Conservation (phyloP, 1,140 invertebrate genomes). For the Drosophila guanche region DNA sequence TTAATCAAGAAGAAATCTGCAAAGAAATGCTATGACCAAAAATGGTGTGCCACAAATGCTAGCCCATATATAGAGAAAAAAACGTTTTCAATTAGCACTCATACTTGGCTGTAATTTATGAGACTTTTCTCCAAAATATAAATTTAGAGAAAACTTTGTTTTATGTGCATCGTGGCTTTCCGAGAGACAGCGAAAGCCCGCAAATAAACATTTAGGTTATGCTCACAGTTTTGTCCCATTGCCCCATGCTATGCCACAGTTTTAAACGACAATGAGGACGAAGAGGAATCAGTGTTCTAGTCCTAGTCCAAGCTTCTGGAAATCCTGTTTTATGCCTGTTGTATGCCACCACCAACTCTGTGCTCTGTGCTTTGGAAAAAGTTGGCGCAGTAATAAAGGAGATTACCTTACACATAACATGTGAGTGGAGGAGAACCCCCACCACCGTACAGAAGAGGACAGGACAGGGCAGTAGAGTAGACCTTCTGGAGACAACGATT, state of each 20-base stretch:
- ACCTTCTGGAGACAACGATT: constrained; percentile 1
- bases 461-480: background rate
- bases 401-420: constrained; percentile 78
- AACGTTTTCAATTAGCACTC: constrained; percentile 67
- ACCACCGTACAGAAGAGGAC: background rate
- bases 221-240: constrained; percentile 60
- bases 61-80: constrained; percentile 27
- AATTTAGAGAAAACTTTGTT: constrained; percentile 70
- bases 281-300: constrained; percentile 6
- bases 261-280: constrained; percentile 47
- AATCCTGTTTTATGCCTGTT: constrained; percentile 68
- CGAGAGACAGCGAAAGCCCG: constrained; percentile 8
- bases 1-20: constrained; percentile 5
- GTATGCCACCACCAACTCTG: background rate
- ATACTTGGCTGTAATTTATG: constrained; percentile 33
- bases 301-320: constrained; percentile 22
- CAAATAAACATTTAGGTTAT: constrained; percentile 80
- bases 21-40: constrained; percentile 8
- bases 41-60: background rate
- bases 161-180: constrained; percentile 64
- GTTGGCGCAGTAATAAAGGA: constrained; percentile 81
- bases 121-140: constrained; percentile 53
- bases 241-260: constrained; percentile 72
- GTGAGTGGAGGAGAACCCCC: constrained; percentile 27
- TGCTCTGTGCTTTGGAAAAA: constrained; percentile 48